These are phyloP conservation scores for Schizaphis graminum DNA, from an alignment of 2,888 invertebrate genomes.

Conservation along the genomic window DNA sequence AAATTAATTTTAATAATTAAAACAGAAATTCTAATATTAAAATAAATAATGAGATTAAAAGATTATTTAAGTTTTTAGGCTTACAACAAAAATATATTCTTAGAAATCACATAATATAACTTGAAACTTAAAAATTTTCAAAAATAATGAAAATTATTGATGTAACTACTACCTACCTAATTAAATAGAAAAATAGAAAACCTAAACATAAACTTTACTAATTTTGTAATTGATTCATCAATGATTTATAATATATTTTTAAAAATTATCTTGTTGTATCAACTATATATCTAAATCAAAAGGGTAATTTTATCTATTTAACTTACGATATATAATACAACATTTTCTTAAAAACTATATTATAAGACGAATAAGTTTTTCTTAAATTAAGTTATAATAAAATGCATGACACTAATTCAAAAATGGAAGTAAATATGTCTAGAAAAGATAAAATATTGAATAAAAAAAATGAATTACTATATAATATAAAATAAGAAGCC, in stretches of 20 bases:
- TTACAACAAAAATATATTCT: not conserved
- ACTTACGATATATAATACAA: not conserved
- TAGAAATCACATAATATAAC: not conserved
- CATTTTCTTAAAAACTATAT: not conserved
- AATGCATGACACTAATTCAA: slow-evolving; percentile 2
- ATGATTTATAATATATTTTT: not conserved
- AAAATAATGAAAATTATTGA: not conserved
- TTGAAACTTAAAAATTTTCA: not conserved
- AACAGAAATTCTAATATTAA: not conserved
- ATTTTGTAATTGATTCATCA: not conserved
- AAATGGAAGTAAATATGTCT: not conserved
- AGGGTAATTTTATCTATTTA: not conserved
- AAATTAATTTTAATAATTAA: not conserved
- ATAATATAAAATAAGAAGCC: not conserved
- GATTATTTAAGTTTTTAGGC: not conserved
- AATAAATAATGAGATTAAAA: not conserved
- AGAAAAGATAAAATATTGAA: not conserved
- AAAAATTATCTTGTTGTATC: not conserved
- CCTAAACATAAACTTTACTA: not conserved
- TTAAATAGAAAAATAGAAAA: not conserved
- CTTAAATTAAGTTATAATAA: not conserved
- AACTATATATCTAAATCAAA: not conserved
- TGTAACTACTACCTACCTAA: not conserved
- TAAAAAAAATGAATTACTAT: not conserved
- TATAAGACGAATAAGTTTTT: not conserved